These are phyloP conservation scores for Helicorthomorpha holstii DNA, from an alignment of 1,140 invertebrate genomes.

Conservation along the genomic window DNA sequence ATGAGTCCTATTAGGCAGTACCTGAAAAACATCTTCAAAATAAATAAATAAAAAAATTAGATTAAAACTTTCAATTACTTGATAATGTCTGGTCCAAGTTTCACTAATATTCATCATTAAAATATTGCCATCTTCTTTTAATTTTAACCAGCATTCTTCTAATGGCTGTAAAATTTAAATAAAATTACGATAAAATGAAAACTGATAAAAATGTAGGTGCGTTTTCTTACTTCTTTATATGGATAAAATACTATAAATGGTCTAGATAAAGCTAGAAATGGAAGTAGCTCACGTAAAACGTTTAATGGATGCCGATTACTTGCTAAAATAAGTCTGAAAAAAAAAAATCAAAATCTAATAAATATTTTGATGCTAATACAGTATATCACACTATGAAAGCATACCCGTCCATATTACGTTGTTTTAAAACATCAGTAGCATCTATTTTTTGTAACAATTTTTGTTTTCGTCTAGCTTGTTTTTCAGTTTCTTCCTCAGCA, in stretches of 20 bases:
- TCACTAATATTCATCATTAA: constrained; percentile 58
- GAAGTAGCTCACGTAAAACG: constrained; percentile 52
- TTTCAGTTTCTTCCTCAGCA: constrained; percentile 5
- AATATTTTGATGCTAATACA: too few relatives aligned
- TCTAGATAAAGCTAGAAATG: constrained; percentile 53
- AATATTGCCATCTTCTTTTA: constrained; percentile 48
- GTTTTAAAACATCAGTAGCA: background rate
- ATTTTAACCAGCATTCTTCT: constrained; percentile 52
- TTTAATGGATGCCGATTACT: constrained; percentile 63
- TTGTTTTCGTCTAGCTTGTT: constrained; percentile 8
- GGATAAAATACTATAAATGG: constrained; percentile 68
- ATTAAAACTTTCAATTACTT: constrained; percentile 23
- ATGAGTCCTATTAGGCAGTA: constrained; percentile 65
- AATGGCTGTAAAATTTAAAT: constrained; percentile 34
- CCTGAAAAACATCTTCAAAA: constrained; percentile 17
- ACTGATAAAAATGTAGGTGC: background rate
- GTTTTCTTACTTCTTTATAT: constrained; percentile 41
- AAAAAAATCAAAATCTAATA: background rate
- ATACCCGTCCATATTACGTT: background rate
- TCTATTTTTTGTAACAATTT: constrained; percentile 39
- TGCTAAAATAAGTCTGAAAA: background rate
- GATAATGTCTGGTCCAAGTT: constrained; percentile 75
- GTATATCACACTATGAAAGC: too few relatives aligned
- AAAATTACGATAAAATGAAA: constrained; percentile 2
- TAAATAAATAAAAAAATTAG: background rate